These are phyloP conservation scores for Conus canariensis DNA, from an alignment of 2,888 invertebrate genomes.

Conservation along the genomic window DNA sequence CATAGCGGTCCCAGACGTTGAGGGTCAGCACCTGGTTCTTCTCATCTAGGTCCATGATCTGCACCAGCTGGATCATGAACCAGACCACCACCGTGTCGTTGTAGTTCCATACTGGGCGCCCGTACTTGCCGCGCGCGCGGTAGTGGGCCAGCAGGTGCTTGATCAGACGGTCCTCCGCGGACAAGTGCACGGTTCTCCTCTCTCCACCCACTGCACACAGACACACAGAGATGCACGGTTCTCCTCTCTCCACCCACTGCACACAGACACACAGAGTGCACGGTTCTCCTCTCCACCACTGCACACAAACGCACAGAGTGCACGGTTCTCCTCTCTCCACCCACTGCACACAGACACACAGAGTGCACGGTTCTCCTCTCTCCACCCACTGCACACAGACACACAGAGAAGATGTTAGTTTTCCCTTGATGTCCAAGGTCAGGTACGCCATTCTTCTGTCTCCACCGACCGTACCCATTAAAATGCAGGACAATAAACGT, in stretches of 20 bases:
- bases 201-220: constrained; percentile 15
- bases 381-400: background rate
- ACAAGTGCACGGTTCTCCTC: constrained; percentile 54
- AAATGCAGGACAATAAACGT: no score
- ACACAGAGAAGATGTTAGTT: background rate
- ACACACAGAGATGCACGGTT: constrained; percentile 26
- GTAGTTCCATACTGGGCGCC: constrained; percentile 75
- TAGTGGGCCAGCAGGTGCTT: constrained; percentile 70
- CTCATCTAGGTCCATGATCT: constrained; percentile 78
- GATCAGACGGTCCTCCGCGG: constrained; percentile 75
- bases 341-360: background rate
- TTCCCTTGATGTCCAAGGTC: background rate
- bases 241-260: constrained; percentile 30
- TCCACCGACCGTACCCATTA: no score
- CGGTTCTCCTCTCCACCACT: constrained; percentile 38
- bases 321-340: constrained; percentile 41
- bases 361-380: constrained; percentile 47
- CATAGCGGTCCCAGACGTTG: constrained; percentile 78
- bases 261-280: constrained; percentile 44
- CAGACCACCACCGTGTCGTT: constrained; percentile 71
- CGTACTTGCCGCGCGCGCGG: constrained; percentile 73
- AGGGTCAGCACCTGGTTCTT: constrained; percentile 78
- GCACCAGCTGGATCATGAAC: constrained; percentile 77
- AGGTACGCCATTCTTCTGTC: background rate
- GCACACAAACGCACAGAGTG: constrained; percentile 37